Conservation (phyloP, 1,140 invertebrate species). For the Sinella curviseta region DNA sequence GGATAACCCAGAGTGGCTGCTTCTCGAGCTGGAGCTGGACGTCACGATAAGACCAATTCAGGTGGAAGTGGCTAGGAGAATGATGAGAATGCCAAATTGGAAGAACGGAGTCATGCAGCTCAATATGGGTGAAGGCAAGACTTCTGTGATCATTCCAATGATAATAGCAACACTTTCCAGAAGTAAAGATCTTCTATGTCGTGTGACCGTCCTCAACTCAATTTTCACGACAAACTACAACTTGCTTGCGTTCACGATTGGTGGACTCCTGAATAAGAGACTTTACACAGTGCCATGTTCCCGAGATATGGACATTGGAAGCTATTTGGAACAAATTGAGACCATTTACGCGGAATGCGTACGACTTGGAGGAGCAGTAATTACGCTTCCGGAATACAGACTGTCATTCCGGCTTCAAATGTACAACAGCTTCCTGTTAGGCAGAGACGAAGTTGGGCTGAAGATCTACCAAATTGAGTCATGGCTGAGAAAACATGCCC, state of each 20-base stretch:
- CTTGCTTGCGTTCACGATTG: conserved; percentile 13
- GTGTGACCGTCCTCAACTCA: conserved; percentile 40
- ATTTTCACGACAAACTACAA: conserved; percentile 32
- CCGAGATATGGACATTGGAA: conserved; percentile 24
- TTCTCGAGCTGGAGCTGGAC: conserved; percentile 40
- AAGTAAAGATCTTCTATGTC: neutral
- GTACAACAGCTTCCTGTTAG: conserved; percentile 8
- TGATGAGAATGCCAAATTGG: neutral
- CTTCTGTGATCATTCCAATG: conserved; percentile 42
- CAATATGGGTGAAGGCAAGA: conserved; percentile 49
- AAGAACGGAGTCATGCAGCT: conserved; percentile 32
- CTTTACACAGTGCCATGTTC: conserved; percentile 41
- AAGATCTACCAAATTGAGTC: neutral
- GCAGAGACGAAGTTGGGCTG: neutral
- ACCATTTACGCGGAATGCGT: conserved; percentile 28
- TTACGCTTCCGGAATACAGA: conserved; percentile 38
- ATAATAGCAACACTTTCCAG: conserved; percentile 22
- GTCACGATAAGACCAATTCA: conserved; percentile 37
- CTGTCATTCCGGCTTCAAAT: conserved; percentile 37
- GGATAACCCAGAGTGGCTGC: conserved; percentile 41
- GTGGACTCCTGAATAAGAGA: conserved; percentile 38
- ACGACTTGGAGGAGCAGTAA: too few species aligned
- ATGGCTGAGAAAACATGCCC: neutral
- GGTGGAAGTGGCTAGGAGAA: conserved; percentile 29
- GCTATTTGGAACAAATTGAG: neutral